Conservation (phyloP, 2,888 invertebrate genomes). For the Eristalis tenax region DNA sequence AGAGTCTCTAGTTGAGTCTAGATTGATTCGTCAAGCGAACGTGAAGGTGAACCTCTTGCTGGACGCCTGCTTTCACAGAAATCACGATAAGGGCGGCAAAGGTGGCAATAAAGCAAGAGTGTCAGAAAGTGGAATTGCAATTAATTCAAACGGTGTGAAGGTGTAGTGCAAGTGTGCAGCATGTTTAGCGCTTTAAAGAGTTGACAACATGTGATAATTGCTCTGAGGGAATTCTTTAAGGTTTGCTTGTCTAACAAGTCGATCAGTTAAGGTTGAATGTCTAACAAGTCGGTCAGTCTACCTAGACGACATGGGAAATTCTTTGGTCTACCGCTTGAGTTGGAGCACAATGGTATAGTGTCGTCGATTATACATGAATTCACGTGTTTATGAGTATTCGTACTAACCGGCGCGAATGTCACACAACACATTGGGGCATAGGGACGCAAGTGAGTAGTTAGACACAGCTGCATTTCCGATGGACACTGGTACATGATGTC, state of each 20-base stretch:
- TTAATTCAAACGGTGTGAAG: background rate
- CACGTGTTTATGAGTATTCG: too few species aligned
- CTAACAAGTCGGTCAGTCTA: background rate
- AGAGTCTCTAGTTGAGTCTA: background rate
- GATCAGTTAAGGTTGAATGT: too few species aligned
- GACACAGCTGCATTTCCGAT: too few species aligned
- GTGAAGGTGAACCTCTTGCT: background rate
- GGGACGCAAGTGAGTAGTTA: too few species aligned
- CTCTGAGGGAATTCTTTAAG: background rate
- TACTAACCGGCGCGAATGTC: too few species aligned
- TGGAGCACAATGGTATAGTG: too few species aligned
- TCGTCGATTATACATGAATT: too few species aligned
- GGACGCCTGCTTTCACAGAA: background rate
- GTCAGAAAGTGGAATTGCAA: background rate
- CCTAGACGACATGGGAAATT: too few species aligned
- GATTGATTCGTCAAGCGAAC: background rate
- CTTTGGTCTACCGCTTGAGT: too few species aligned
- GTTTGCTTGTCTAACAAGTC: background rate
- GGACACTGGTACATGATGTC: too few species aligned
- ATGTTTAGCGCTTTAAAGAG: background rate
- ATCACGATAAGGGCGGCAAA: background rate
- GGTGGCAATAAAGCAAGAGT: background rate
- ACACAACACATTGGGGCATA: too few species aligned
- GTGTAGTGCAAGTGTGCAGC: background rate
- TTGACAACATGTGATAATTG: background rate